Evolutionary conservation across 2,113 vertebrate species (phyloP).

Genomic region (Forbesichthys agassizii): DNA sequence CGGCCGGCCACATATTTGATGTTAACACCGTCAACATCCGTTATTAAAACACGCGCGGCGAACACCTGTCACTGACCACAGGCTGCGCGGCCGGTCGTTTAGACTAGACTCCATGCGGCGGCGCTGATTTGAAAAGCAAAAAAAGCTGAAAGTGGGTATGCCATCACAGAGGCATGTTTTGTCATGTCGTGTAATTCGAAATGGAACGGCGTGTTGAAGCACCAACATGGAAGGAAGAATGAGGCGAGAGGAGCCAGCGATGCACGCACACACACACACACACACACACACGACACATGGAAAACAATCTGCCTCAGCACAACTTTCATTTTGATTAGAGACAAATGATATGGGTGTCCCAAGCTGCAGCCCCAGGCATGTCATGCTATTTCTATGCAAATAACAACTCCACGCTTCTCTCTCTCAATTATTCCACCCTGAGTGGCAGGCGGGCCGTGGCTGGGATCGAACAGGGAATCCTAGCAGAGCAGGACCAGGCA

Average conservation of each 20-base stretch:
- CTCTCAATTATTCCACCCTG: slow-evolving; percentile 94
- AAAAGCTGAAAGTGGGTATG: slow-evolving; percentile 54
- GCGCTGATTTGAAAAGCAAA: slow-evolving; percentile 33
- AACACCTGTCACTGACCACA: slow-evolving; percentile 33
- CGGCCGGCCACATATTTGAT: background rate
- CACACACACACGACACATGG: slow-evolving; percentile 21
- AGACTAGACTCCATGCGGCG: background rate
- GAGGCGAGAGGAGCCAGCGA: slow-evolving; percentile 45
- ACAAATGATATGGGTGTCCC: slow-evolving; percentile 94
- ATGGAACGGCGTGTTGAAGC: slow-evolving; percentile 58
- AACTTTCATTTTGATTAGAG: slow-evolving; percentile 97
- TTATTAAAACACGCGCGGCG: slow-evolving; percentile 7
- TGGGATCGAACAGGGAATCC: slow-evolving; percentile 48
- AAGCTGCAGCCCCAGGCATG: slow-evolving; percentile 86
- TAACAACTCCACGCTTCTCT: slow-evolving; percentile 92
- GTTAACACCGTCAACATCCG: background rate
- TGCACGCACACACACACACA: background rate
- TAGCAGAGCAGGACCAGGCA: slow-evolving; percentile 38
- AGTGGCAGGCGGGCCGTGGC: slow-evolving; percentile 85
- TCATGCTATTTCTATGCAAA: slow-evolving; percentile 99
- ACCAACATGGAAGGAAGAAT: slow-evolving; percentile 57
- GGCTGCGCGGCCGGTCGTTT: background rate
- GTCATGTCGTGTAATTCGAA: slow-evolving; percentile 61
- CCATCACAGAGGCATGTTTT: slow-evolving; percentile 63
- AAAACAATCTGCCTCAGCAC: slow-evolving; percentile 88